These are phyloP conservation scores for Oreohelix idahoensis DNA, from an alignment of 1,140 invertebrate species.

Conservation along the genomic window DNA sequence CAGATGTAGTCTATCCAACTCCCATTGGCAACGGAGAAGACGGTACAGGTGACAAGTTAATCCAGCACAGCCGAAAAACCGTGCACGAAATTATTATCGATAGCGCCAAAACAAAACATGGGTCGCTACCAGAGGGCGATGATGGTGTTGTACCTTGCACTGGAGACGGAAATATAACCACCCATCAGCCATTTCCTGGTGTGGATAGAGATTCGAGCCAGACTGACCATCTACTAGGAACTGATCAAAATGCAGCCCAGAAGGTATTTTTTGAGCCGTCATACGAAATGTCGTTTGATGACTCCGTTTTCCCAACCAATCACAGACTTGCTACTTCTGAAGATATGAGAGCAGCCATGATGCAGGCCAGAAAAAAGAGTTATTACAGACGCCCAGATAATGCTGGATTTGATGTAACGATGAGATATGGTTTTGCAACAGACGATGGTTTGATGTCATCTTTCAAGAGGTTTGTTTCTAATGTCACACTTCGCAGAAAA, in stretches of 20 bases:
- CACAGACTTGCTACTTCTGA: constrained; percentile 12
- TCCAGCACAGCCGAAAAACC: no score
- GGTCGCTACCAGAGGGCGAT: no score
- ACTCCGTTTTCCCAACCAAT: not conserved
- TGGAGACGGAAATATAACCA: not conserved
- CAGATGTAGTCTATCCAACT: no score
- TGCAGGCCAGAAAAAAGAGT: not conserved
- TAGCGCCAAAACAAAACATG: no score
- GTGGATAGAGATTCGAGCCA: not conserved
- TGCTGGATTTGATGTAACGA: not conserved
- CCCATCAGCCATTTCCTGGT: not conserved
- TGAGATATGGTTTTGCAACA: not conserved
- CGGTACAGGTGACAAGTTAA: no score
- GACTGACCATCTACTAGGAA: not conserved
- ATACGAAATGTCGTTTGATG: not conserved
- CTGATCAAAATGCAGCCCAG: not conserved
- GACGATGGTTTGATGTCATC: no score
- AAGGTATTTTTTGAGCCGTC: not conserved
- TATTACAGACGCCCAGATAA: not conserved
- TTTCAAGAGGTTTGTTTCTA: no score
- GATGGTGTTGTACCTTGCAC: no score
- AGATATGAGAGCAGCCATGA: constrained; percentile 1
- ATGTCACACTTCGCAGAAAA: no score
- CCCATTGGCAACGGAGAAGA: no score
- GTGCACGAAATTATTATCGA: no score